phyloP scores from a whole-genome alignment of 2,888 invertebrate species.

The Coleophora deauratella region DNA sequence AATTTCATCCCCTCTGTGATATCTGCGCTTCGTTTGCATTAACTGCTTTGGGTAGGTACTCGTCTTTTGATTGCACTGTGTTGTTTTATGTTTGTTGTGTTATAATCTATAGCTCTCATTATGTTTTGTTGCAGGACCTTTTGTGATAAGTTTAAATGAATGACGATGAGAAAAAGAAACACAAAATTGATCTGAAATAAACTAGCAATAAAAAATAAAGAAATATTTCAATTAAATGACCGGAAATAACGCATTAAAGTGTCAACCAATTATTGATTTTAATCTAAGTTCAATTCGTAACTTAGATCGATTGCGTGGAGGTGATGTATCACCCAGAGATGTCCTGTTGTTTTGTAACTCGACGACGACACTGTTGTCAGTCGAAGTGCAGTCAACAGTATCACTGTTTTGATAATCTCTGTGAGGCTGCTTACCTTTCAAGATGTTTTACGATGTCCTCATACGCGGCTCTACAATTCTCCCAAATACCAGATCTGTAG shows the following conservation, averaged over 20 bases:
- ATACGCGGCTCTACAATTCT: conserved; percentile 95
- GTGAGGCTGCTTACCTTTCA: conserved; percentile 82
- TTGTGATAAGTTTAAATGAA: conserved; percentile 2
- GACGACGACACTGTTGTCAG: no score
- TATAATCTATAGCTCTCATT: conserved; percentile 17
- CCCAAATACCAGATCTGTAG: conserved; percentile 91
- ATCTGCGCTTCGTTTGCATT: conserved; percentile 54
- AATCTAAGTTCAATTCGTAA: conserved; percentile 16
- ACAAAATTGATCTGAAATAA: conserved; percentile 6
- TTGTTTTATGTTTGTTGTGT: conserved; percentile 28
- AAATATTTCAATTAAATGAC: conserved; percentile 6
- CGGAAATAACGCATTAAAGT: conserved; percentile 20
- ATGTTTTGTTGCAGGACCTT: background rate
- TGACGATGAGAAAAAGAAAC: conserved; percentile 9
- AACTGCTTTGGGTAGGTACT: conserved; percentile 20
- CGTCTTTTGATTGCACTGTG: background rate
- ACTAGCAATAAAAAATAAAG: conserved; percentile 12
- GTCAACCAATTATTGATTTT: conserved; percentile 24
- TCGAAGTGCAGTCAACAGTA: no score
- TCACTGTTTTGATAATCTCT: no score
- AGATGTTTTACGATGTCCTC: conserved; percentile 96
- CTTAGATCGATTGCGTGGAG: conserved; percentile 22
- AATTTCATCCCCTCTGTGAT: conserved; percentile 70
- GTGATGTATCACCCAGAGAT: background rate
- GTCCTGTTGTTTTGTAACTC: background rate